These are phyloP conservation scores for Cecidostiba fungosa DNA, from an alignment of 2,888 invertebrate species.

Conservation along the genomic window DNA sequence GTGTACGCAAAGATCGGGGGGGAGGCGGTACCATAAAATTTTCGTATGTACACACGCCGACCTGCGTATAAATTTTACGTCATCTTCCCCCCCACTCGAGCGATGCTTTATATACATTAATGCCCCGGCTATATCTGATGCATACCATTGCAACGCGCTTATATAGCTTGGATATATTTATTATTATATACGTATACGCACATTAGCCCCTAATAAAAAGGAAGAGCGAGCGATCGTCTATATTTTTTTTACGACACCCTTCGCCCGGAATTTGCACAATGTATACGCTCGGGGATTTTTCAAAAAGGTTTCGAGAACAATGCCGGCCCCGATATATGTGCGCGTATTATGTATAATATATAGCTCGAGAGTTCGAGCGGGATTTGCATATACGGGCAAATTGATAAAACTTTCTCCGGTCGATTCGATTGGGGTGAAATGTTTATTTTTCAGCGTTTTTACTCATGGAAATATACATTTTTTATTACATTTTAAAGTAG, in stretches of 20 bases:
- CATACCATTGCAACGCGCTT: background rate
- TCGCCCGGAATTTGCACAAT: background rate
- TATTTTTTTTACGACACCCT: conserved; percentile 14
- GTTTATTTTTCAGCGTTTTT: background rate
- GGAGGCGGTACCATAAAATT: conserved; percentile 9
- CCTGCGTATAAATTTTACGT: conserved; percentile 23
- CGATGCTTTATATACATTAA: background rate
- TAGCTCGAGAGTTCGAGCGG: background rate
- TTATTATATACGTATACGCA: no score
- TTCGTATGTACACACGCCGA: background rate
- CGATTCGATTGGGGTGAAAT: background rate
- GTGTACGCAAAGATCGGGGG: background rate
- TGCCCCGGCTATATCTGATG: conserved; percentile 14
- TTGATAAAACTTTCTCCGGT: background rate
- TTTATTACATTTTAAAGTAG: no score
- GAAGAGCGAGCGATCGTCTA: background rate
- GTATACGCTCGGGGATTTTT: background rate
- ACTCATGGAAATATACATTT: no score
- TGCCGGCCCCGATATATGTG: background rate
- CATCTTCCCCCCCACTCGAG: background rate
- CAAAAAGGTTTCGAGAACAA: background rate
- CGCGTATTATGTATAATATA: no score
- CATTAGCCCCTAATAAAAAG: conserved; percentile 17
- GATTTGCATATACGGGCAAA: background rate
- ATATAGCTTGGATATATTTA: conserved; percentile 26